A percentile compares a stretch with the other conserved stretches of the same genome.
phyloP scores from a whole-genome alignment of 2,888 invertebrate genomes.

The Aphidius colemani region DNA sequence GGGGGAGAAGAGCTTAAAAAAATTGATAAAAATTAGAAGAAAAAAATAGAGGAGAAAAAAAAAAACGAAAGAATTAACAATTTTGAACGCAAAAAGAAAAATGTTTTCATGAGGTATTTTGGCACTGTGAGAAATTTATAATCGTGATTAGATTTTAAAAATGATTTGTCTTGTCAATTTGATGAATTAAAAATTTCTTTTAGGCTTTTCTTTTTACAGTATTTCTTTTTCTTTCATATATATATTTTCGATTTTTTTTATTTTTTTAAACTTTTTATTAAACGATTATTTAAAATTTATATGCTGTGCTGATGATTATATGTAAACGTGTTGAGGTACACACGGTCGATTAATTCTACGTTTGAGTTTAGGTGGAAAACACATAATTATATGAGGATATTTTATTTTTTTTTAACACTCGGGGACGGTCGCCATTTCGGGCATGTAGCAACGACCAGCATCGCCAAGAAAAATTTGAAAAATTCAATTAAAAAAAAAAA shows the following conservation, averaged over 20 bases:
- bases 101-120: conserved; percentile 42
- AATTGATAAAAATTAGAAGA: conserved; percentile 19
- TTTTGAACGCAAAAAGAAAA: too few relatives aligned
- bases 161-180: neutral
- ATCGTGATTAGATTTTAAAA: conserved; percentile 2
- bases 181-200: conserved; percentile 20
- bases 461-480: conserved; percentile 52
- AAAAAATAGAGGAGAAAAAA: conserved; percentile 20
- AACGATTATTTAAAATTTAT: neutral
- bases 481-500: neutral
- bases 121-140: conserved; percentile 56
- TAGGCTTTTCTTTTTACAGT: conserved; percentile 12
- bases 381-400: conserved; percentile 10
- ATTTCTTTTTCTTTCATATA: conserved; percentile 14
- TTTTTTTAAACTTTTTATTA: conserved; percentile 25
- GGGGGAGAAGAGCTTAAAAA: conserved; percentile 2
- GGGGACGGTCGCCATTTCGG: conserved; percentile 54
- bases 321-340: conserved; percentile 31
- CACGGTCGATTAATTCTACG: conserved; percentile 34
- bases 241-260: conserved; percentile 16
- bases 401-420: conserved; percentile 21
- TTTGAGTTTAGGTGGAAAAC: conserved; percentile 24
- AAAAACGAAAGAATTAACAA: neutral
- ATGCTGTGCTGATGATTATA: conserved; percentile 13
- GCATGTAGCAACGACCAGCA: conserved; percentile 60